phyloP scores from a whole-genome alignment of 2,888 invertebrate genomes.

The Subacronicta megacephala region DNA sequence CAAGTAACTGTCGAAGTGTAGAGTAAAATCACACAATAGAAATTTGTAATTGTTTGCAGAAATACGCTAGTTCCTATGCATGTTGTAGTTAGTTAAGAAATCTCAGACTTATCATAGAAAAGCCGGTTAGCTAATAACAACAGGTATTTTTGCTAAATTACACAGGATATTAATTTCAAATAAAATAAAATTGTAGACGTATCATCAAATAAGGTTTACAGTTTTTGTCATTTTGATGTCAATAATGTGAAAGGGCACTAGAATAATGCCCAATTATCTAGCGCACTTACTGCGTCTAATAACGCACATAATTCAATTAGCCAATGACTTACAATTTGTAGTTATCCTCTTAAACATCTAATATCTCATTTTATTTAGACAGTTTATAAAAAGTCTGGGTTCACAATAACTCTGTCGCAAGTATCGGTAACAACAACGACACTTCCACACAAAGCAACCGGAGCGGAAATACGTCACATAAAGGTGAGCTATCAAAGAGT shows the following conservation, averaged over 20 bases:
- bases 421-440: constrained; percentile 37
- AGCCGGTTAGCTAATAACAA: not conserved
- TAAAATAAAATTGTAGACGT: too few relatives aligned
- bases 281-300: too few relatives aligned
- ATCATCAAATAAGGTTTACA: too few relatives aligned
- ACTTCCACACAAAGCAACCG: constrained; percentile 60
- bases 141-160: too few relatives aligned
- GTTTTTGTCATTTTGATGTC: too few relatives aligned
- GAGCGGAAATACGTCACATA: constrained; percentile 64
- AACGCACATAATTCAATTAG: too few relatives aligned
- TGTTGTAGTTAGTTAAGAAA: constrained; percentile 19
- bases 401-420: constrained; percentile 14
- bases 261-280: too few relatives aligned
- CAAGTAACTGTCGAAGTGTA: constrained; percentile 38
- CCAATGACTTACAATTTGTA: too few relatives aligned
- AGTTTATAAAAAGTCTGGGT: constrained; percentile 13
- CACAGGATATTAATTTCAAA: too few relatives aligned
- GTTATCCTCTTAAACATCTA: too few relatives aligned
- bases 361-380: not conserved
- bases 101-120: not conserved
- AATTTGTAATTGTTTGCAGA: constrained; percentile 43
- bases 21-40: constrained; percentile 50
- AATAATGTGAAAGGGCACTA: too few relatives aligned
- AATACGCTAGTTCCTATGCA: constrained; percentile 42
- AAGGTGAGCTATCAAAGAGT: constrained; percentile 57